These are phyloP conservation scores for Nibea albiflora DNA, from an alignment of 2,113 vertebrate genomes.

Conservation along the genomic window DNA sequence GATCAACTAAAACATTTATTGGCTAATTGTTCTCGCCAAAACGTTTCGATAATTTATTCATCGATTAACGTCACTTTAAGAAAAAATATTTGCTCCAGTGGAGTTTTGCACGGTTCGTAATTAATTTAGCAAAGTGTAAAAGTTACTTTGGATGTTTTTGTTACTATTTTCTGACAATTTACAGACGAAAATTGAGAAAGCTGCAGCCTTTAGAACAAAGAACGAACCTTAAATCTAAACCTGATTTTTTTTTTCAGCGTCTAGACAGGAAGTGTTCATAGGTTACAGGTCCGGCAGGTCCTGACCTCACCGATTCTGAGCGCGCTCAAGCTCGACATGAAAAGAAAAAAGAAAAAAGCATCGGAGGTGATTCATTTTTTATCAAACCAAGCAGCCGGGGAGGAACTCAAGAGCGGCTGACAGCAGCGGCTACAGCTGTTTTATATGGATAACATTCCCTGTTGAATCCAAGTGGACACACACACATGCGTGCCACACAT, in stretches of 20 bases:
- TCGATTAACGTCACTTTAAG: too few species aligned
- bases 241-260: background rate
- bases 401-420: background rate
- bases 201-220: background rate
- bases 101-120: too few species aligned
- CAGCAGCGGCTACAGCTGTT: slow-evolving; percentile 16
- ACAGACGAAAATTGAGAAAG: background rate
- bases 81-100: background rate
- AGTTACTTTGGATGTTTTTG: background rate
- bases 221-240: background rate
- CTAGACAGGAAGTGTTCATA: background rate
- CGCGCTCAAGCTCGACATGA: background rate
- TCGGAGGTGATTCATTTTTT: background rate
- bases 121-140: background rate
- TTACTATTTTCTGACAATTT: background rate
- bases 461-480: background rate
- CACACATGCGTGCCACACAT: background rate
- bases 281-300: background rate
- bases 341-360: background rate
- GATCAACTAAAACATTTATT: too few species aligned
- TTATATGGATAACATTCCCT: slow-evolving; percentile 13
- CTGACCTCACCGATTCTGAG: background rate
- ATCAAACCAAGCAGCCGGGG: background rate
- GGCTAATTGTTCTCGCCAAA: too few species aligned
- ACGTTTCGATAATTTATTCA: too few species aligned